Evolutionary conservation across 2,113 vertebrate genomes (phyloP).

Genomic region (Vombatus ursinus): DNA sequence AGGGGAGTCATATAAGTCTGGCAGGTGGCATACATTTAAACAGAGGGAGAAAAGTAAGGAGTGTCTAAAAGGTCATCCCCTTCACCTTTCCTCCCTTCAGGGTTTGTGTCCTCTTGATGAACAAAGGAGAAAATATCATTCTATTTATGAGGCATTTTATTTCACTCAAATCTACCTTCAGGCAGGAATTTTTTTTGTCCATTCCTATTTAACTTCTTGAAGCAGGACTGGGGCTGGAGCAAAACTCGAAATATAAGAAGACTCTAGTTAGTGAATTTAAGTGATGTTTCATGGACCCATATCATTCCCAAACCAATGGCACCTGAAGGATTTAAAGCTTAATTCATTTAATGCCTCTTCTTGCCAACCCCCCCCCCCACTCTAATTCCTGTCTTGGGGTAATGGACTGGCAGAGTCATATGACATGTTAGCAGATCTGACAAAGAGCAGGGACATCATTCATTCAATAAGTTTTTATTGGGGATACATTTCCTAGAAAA

Average conservation of each 20-base stretch:
- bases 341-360: not conserved
- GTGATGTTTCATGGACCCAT: not conserved
- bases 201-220: not conserved
- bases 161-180: not conserved
- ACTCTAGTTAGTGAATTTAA: not conserved
- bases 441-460: not conserved
- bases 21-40: not conserved
- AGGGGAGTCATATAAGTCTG: not conserved
- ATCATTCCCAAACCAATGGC: not conserved
- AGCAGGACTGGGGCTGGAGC: not conserved
- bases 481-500: not conserved
- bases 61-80: not conserved
- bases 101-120: not conserved
- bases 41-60: not conserved
- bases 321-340: not conserved
- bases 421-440: not conserved
- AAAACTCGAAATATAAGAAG: not conserved
- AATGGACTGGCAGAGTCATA: not conserved
- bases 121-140: slow-evolving; percentile 6
- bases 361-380: not conserved
- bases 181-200: not conserved
- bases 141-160: not conserved
- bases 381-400: not conserved
- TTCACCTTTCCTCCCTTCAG: not conserved
- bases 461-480: not conserved